Evolutionary conservation across 2,888 invertebrate genomes (phyloP), one percentile per base, ranked within the genome.

Genomic region (Zygothrica quintamaculata): DNA sequence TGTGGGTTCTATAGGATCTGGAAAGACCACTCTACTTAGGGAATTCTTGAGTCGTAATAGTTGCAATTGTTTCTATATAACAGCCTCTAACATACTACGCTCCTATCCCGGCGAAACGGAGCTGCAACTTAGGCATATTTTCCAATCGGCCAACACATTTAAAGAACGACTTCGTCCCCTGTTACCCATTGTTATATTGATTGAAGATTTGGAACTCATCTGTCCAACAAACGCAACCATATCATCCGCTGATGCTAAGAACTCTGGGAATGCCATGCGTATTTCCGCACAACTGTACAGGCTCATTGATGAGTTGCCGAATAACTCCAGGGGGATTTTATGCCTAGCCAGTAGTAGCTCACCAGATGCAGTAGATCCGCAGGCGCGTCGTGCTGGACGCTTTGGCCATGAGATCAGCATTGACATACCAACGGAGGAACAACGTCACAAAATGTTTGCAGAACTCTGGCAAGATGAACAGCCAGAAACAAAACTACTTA

Each of bases 1-100:
- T 0, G 77, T 84, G 62, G 94, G 94, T 1, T 92, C 93, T 9
- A 89, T 92, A 1, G 94, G 94, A 4, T 92, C 93, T 77, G 93
- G 94, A 12, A 94, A 94, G 88, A 93, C 92, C 7, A 89, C 92
- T 5, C 82, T 94, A 26, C 92, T 93, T 1, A 87, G 90, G 46
- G 91, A 92, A 22, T 91, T 93, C 26, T 90, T 93, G 4, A 84
- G 87, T 1, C 87, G 91, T 29, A 88, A 90, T 71, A 76, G 81
- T n/a, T 92, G 92, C 57, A 92, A 92, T 57, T 84, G 93, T 9
- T 88, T 93, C 40, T 77, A 87, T 9, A 81, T 93, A 1, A 90
- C 90, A 46, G 91, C 92, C 1, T 87, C 92, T 0, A 91, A 92
- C 44, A 77, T 93, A 1, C 74, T 91, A 34, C 89, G 90, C n/a